Percentiles rank a stretch among this genome's conserved stretches.
Evolutionary conservation across 2,888 invertebrate species (phyloP).

Genomic region (Plagodis pulveraria): DNA sequence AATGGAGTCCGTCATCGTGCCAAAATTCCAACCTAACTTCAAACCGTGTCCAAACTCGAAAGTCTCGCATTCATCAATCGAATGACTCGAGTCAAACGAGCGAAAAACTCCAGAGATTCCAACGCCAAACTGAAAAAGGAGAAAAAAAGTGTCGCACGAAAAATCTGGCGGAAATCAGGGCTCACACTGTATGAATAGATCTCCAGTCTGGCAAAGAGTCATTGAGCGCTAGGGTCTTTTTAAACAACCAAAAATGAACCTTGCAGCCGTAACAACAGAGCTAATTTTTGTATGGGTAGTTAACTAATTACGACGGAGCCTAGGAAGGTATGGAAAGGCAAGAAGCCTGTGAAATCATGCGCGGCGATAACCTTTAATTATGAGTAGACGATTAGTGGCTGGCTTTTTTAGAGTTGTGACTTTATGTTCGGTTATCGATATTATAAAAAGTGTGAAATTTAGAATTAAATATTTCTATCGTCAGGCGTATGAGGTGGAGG

Average conservation of each 20-base stretch:
- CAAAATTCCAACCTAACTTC: conserved; percentile 3
- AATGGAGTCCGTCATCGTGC: background rate
- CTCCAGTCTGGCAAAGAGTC: conserved; percentile 56
- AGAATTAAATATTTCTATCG: too few relatives aligned
- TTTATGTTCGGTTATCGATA: conserved; percentile 20
- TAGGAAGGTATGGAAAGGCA: conserved; percentile 57
- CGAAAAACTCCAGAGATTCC: conserved; percentile 40
- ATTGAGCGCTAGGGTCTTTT: conserved; percentile 45
- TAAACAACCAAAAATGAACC: conserved; percentile 32
- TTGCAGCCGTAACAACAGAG: conserved; percentile 30
- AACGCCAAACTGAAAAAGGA: conserved; percentile 30
- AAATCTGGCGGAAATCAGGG: conserved; percentile 51
- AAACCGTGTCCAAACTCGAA: conserved; percentile 13
- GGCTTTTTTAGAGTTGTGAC: conserved; percentile 50
- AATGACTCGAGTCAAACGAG: conserved; percentile 29
- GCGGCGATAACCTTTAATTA: conserved; percentile 69
- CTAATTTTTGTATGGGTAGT: conserved; percentile 28
- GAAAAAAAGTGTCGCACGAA: conserved; percentile 47
- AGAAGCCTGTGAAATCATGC: conserved; percentile 69
- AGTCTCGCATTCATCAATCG: conserved; percentile 28
- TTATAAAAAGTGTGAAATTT: background rate
- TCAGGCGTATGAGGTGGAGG: too few relatives aligned
- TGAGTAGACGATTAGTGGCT: conserved; percentile 59
- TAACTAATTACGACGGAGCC: conserved; percentile 58
- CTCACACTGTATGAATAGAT: conserved; percentile 57